Base-by-base conservation (phyloP, 2,888 invertebrate species). In the Globia sparganii region DNA sequence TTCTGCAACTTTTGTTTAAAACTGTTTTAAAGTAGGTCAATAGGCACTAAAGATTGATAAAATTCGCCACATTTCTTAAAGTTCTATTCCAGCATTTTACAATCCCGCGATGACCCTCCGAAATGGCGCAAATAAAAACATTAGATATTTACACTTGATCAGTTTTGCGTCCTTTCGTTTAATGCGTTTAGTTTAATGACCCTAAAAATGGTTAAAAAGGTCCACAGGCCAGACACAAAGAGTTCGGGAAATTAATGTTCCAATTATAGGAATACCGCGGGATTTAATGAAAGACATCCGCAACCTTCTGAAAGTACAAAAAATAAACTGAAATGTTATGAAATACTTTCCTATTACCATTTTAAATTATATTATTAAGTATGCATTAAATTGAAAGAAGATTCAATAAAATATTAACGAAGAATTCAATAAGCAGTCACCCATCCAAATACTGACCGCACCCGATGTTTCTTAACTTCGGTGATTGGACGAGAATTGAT, bases 61-160 rank as follows among this genome's bases (percentile, higher is more conserved):
- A 40, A 28, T 37, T 37, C 5, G 18, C 6, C n/a, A 40, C 18
- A 13, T 13, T 25, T 31, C 4, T 1, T 13, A 46, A 31, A 34
- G 4, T 76, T 74, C 78, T 66, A 62, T 82, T 88, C 87, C 87
- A 64, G 49, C 21, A 28, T 78, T 81, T n/a, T 43, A 15, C 0
- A 85, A 53, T 87, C 86, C 83, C 84, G 85, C 70, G 70, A 87
- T 83, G 88, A 85, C 85, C 87, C 86, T 80, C 67, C 79, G 31
- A 66, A 89, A 87, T 89, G 89, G 91, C 80, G 87, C 91, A 92
- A 94, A 95, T 94, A 94, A 95, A 95, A 95, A 95, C 96, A 95
- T 95, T 94, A 94, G 92, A 93, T 91, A 91, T 92, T 94, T 92
- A 93, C 95, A 95, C 93, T 96, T 94, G 95, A 96, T 96, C 94